Evolutionary conservation across 2,797 vertebrate species (phyloP).

Genomic region (Bryconaethiops microstoma): DNA sequence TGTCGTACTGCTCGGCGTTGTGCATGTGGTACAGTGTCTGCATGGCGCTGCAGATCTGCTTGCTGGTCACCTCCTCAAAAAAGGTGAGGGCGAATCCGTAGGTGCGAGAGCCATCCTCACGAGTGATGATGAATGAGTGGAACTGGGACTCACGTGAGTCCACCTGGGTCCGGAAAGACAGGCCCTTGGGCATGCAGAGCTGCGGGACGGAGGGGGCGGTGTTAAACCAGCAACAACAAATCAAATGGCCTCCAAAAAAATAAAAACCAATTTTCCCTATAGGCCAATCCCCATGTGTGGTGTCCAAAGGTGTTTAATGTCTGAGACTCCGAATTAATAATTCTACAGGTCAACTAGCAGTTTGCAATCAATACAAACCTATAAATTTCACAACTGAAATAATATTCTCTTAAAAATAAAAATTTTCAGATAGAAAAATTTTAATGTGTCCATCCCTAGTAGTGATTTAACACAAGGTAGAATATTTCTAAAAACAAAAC

Average conservation of each 20-base stretch:
- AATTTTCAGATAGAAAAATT: no score
- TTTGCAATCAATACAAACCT: no score
- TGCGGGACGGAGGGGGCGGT: slow-evolving; percentile 63
- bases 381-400: no score
- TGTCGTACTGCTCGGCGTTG: slow-evolving; percentile 95
- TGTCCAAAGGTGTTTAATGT: no score
- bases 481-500: background rate
- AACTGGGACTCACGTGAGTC: slow-evolving; percentile 92
- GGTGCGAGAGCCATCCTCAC: slow-evolving; percentile 97
- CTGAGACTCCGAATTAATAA: no score
- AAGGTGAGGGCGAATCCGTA: slow-evolving; percentile 98
- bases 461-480: background rate
- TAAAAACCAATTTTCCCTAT: no score
- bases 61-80: slow-evolving; percentile 98
- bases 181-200: slow-evolving; percentile 90
- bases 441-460: no score
- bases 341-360: no score
- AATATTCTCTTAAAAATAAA: no score
- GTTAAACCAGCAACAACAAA: slow-evolving; percentile 50
- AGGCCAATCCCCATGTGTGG: no score
- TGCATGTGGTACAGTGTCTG: slow-evolving; percentile 99
- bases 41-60: slow-evolving; percentile 99
- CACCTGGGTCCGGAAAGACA: slow-evolving; percentile 91
- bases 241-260: no score
- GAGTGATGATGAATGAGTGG: slow-evolving; percentile 98